phyloP scores from a whole-genome alignment of 30 jellyfish, hydroid and myxozoan species.

The Turritopsis dohrnii region DNA sequence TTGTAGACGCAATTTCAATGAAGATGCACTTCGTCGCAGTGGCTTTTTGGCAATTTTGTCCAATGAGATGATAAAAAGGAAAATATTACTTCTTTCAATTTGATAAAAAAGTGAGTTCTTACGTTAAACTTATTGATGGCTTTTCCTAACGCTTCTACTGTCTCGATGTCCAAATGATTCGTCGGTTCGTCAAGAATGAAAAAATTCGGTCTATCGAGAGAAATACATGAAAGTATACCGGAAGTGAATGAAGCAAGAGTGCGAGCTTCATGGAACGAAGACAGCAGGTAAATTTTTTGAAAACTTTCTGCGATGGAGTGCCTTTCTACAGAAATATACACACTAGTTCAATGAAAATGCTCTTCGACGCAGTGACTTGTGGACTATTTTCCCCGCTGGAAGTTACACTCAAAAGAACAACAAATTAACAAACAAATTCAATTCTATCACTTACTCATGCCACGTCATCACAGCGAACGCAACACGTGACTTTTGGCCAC shows the following conservation, averaged over 20 bases:
- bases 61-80: too few relatives aligned
- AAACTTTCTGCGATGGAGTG: too few relatives aligned
- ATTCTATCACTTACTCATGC: conserved; percentile 56
- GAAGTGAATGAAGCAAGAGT: too few relatives aligned
- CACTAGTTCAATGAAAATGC: too few relatives aligned
- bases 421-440: neutral
- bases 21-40: too few relatives aligned
- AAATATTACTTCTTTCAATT: neutral
- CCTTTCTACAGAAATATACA: too few relatives aligned
- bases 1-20: too few relatives aligned
- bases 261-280: too few relatives aligned
- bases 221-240: neutral
- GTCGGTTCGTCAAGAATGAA: conserved; percentile 97
- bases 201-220: conserved; percentile 74
- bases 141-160: conserved; percentile 97
- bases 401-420: neutral
- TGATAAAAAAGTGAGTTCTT: neutral
- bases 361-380: too few relatives aligned
- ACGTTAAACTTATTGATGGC: conserved; percentile 86
- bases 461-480: conserved; percentile 95
- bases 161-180: conserved; percentile 90
- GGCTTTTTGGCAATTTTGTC: too few relatives aligned
- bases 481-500: conserved; percentile 98
- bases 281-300: neutral
- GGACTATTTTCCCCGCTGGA: too few relatives aligned